Base-by-base conservation (phyloP, 2,113 vertebrate species). In the Nothoprocta pentlandii region DNA sequence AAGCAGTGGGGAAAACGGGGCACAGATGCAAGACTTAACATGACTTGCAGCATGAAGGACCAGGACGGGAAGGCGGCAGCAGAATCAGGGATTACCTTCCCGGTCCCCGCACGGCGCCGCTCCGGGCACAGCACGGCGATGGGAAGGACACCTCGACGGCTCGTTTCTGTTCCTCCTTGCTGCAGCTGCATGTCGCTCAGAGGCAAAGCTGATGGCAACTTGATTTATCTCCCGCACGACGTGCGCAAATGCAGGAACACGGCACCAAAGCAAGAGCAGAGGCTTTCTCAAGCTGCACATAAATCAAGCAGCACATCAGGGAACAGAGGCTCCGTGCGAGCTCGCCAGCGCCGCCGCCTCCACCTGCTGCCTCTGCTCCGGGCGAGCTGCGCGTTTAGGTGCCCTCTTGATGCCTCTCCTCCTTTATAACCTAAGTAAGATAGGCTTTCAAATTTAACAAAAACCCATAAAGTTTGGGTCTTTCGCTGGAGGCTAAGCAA, bases 151-250 rank as follows among this genome's bases (percentile, higher is more conserved):
- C 59, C 42, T 86, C 74, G 36, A 20, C 2, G 1, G 81, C 82
- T 63, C 34, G 51, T 5, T 59, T 39, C 17, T 75, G 80, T 2
- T 79, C 67, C 86, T 46, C 77, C 83, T 71, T 1, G 8, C 76
- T 77, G 91, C 96, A 96, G 94, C 95, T 94, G 95, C 87, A 36
- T 11, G 79, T 34, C 9, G 94, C 94, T 96, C 93, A 85, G 89
- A 80, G 93, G 94, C 90, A 93, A 44, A 89, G 76, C 11, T 80
- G 92, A 64, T 62, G 87, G 92, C 81, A 77, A 7, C 44, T 73
- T 91, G 89, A 91, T 59, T 75, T 69, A 95, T 94, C 86, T 53
- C 7, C 32, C 12, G 82, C 68, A 22, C 71, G 93, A 92, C n/a
- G 89, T 75, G 64, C 20, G 16, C 10, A 5, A 56, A 8, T 23